Conservation (phyloP, 2,888 invertebrate species). For the Machimus atricapillus region DNA sequence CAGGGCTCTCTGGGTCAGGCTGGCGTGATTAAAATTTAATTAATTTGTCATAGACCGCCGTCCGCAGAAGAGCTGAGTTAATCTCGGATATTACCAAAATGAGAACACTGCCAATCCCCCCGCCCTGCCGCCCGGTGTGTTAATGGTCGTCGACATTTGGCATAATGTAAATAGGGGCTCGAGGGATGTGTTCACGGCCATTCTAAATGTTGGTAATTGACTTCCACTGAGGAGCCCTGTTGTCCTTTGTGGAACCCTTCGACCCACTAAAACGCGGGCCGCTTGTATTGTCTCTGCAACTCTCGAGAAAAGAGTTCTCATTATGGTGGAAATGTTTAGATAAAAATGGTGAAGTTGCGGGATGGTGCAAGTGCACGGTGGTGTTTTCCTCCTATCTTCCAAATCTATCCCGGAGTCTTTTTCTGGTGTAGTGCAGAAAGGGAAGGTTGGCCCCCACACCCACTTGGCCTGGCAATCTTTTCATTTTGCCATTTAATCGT, state of each 20-base stretch:
- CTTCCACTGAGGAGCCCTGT: not conserved
- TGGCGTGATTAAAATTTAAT: not conserved
- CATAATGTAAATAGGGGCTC: not conserved
- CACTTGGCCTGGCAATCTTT: not conserved
- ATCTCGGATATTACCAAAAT: conserved; percentile 8
- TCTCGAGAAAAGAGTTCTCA: not conserved
- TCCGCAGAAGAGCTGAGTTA: not conserved
- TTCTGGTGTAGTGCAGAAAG: not conserved
- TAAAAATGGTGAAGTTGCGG: not conserved
- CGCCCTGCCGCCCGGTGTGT: not conserved
- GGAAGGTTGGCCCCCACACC: not conserved
- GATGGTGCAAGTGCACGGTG: not conserved
- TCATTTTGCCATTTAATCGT: conserved; percentile 13
- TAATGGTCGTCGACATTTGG: not conserved
- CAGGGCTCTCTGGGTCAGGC: not conserved
- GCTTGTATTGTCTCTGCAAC: not conserved
- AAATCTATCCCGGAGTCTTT: not conserved
- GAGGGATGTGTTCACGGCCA: not conserved
- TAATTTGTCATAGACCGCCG: conserved; percentile 10
- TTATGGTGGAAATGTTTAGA: not conserved
- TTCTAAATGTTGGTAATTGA: conserved; percentile 19
- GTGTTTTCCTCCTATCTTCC: not conserved
- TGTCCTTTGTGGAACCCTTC: not conserved
- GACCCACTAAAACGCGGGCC: not conserved
- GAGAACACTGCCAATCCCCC: not conserved